Percentiles rank a stretch among this genome's conserved stretches.
phyloP scores from a whole-genome alignment of 2,113 vertebrate species.

The Blennius ocellaris region DNA sequence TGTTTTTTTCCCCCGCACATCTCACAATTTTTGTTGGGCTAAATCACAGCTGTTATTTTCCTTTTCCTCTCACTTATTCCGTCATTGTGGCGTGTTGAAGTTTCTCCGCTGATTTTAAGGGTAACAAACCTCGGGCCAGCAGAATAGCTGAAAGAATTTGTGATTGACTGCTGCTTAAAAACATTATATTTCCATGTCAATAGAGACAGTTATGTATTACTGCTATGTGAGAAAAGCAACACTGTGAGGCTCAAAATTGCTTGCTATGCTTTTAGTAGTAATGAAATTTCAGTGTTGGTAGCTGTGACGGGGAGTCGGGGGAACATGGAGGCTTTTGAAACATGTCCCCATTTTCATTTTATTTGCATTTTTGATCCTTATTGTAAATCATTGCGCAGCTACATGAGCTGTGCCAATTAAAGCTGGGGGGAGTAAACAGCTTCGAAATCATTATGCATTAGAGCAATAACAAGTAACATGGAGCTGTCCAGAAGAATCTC shows the following conservation, averaged over 20 bases:
- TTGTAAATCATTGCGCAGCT: constrained; percentile 63
- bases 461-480: constrained; percentile 56
- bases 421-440: constrained; percentile 64
- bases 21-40: constrained; percentile 26
- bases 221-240: constrained; percentile 25
- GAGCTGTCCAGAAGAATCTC: constrained; percentile 62
- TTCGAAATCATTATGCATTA: constrained; percentile 68
- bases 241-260: constrained; percentile 39
- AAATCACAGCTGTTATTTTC: constrained; percentile 55
- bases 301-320: constrained; percentile 31
- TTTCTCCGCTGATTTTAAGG: constrained; percentile 21
- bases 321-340: constrained; percentile 46
- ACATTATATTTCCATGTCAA: constrained; percentile 42
- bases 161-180: constrained; percentile 42
- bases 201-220: constrained; percentile 37
- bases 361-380: constrained; percentile 64
- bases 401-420: constrained; percentile 62
- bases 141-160: constrained; percentile 18
- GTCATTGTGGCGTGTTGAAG: neutral
- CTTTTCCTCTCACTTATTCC: constrained; percentile 23
- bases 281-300: constrained; percentile 42
- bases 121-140: neutral
- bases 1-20: constrained; percentile 68
- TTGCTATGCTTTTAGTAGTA: constrained; percentile 44
- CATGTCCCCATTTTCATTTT: constrained; percentile 43